Conservation (phyloP, 2,113 vertebrate species). For the Heteronetta atricapilla region DNA sequence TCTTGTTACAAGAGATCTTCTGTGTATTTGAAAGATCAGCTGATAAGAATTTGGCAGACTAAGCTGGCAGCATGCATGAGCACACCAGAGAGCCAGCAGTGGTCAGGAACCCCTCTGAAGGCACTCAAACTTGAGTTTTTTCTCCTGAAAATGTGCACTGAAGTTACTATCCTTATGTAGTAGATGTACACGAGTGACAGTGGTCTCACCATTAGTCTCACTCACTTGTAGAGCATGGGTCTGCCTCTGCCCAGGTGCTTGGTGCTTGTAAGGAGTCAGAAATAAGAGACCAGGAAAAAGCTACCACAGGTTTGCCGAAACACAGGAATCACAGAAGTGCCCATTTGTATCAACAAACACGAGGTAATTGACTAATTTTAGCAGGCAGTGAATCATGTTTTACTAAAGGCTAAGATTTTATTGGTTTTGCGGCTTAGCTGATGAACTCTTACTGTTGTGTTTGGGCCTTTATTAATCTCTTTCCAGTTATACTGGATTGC, state of each 20-base stretch:
- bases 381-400: background rate
- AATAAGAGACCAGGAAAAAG: background rate
- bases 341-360: background rate
- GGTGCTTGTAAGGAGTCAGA: background rate
- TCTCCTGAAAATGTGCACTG: background rate
- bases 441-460: background rate
- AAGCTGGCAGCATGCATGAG: background rate
- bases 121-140: background rate
- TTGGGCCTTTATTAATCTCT: background rate
- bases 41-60: background rate
- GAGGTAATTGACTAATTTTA: background rate
- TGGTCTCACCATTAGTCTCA: background rate
- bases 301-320: background rate
- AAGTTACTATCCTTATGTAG: background rate
- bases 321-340: background rate
- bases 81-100: background rate
- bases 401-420: background rate
- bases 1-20: background rate
- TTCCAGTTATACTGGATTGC: background rate
- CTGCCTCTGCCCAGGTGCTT: background rate
- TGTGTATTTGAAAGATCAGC: background rate
- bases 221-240: background rate
- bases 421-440: background rate
- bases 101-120: background rate
- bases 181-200: background rate